Conservation (phyloP, 2,797 vertebrate genomes). For the Sandelia bainsii region DNA sequence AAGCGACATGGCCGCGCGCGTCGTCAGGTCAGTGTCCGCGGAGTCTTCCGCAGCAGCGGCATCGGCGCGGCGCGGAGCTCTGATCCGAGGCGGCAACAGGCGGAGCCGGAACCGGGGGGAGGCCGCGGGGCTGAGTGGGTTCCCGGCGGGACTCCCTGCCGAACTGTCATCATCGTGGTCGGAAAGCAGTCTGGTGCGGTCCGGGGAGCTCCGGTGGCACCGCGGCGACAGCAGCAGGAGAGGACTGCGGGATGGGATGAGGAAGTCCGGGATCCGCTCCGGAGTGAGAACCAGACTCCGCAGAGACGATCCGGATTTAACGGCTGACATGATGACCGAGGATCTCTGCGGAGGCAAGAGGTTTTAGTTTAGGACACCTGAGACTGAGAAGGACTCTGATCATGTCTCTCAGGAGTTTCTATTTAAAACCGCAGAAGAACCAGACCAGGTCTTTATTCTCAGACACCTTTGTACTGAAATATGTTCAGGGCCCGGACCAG, state of each 20-base stretch:
- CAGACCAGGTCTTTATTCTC: too few relatives aligned
- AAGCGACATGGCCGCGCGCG: conserved; percentile 77
- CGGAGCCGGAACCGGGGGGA: neutral
- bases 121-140: neutral
- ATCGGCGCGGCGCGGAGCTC: neutral
- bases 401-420: too few relatives aligned
- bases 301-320: conserved; percentile 39
- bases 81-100: neutral
- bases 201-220: neutral
- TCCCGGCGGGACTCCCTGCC: fast-evolving
- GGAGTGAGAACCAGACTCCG: conserved; percentile 73
- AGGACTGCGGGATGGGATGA: conserved; percentile 56
- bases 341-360: neutral
- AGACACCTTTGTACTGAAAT: too few relatives aligned
- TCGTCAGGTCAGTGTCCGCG: conserved; percentile 57
- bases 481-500: too few relatives aligned
- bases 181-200: conserved; percentile 47
- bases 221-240: conserved; percentile 30
- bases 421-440: too few relatives aligned
- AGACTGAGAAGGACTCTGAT: too few relatives aligned
- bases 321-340: conserved; percentile 12
- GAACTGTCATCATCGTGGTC: conserved; percentile 20
- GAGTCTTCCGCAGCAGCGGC: neutral
- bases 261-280: conserved; percentile 70
- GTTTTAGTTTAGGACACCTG: neutral